A percentile compares a stretch with the other conserved stretches of the same genome.
Conservation (phyloP, 2,113 vertebrate genomes). For the Pelecanoides urinatrix region DNA sequence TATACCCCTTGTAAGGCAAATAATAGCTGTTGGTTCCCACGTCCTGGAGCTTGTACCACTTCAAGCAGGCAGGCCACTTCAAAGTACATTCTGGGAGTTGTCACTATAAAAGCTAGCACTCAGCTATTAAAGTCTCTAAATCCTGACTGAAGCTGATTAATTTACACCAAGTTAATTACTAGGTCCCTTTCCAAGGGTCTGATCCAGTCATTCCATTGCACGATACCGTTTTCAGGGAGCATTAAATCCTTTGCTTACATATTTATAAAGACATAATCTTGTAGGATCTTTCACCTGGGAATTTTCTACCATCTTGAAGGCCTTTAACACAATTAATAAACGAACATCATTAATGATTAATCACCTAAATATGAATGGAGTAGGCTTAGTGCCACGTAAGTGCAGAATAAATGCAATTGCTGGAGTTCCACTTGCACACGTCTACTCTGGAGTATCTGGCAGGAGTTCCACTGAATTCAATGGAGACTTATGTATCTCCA, state of each 20-base stretch:
- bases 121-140: neutral
- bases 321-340: neutral
- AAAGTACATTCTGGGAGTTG: neutral
- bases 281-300: neutral
- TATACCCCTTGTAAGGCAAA: neutral
- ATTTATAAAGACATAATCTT: neutral
- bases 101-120: neutral
- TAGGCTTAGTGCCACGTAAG: neutral
- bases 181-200: neutral
- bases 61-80: neutral
- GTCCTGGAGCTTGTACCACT: neutral
- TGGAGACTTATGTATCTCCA: neutral
- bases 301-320: neutral
- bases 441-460: neutral
- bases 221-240: neutral
- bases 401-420: neutral
- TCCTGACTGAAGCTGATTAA: neutral
- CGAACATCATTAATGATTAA: neutral
- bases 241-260: neutral
- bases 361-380: neutral
- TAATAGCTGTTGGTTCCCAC: neutral
- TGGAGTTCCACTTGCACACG: neutral
- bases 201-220: neutral
- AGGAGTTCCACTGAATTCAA: neutral
- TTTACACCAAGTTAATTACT: neutral